Conservation (phyloP, 2,113 vertebrate species). For the Dryoscopus gambensis region DNA sequence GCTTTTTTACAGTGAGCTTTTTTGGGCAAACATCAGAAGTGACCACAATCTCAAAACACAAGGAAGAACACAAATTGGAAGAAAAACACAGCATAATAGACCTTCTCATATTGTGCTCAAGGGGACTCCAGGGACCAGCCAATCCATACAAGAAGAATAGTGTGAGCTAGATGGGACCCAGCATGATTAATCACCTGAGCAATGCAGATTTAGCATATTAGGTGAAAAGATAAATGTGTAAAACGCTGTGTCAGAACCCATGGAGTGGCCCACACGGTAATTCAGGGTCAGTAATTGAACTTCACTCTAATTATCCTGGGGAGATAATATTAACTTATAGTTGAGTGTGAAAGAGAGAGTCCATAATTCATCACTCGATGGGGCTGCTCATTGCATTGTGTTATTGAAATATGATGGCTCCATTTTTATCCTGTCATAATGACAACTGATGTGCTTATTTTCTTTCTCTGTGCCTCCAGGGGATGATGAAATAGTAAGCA, state of each 20-base stretch:
- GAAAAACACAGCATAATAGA: constrained; percentile 81
- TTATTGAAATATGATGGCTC: constrained; percentile 99
- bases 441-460: constrained; percentile 99
- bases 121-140: constrained; percentile 86
- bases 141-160: constrained; percentile 86
- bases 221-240: constrained; percentile 94
- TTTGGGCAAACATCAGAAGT: constrained; percentile 28
- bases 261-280: constrained; percentile 82
- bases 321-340: constrained; percentile 98
- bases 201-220: constrained; percentile 89
- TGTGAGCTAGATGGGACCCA: constrained; percentile 68
- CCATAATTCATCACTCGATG: constrained; percentile 90
- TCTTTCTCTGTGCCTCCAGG: constrained; percentile 85
- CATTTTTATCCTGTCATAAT: constrained; percentile 99
- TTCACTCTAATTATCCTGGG: constrained; percentile 96
- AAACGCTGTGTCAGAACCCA: constrained; percentile 85
- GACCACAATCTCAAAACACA: constrained; percentile 73
- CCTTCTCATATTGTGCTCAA: constrained; percentile 81
- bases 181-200: constrained; percentile 89
- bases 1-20: background rate
- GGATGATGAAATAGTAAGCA: constrained; percentile 97
- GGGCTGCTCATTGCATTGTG: constrained; percentile 85
- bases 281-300: constrained; percentile 96
- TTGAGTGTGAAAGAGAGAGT: constrained; percentile 81
- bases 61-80: constrained; percentile 81